Evolutionary conservation across 37 sponge, comb jelly and placozoan species (phyloP).

Genomic region (Sycon ciliatum): DNA sequence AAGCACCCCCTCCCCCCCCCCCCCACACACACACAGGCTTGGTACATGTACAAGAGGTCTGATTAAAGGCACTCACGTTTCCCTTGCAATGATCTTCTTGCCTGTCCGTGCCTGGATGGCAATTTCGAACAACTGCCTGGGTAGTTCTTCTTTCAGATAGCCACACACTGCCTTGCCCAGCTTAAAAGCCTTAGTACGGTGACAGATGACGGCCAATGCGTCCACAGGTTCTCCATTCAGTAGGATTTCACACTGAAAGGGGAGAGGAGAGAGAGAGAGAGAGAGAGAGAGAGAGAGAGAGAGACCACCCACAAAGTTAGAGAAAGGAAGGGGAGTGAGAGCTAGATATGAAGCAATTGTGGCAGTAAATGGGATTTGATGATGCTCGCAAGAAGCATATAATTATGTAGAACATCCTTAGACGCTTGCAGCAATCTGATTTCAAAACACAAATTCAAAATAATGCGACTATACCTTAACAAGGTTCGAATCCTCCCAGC

Average conservation of each 20-base stretch:
- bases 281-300: not conserved
- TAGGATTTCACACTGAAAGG: slow-evolving; percentile 67
- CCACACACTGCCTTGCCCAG: slow-evolving; percentile 52
- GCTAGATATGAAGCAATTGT: too few relatives aligned
- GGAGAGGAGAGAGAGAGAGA: not conserved
- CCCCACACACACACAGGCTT: not conserved
- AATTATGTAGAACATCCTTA: too few relatives aligned
- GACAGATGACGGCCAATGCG: slow-evolving; percentile 70
- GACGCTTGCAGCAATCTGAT: too few relatives aligned
- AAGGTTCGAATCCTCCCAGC: slow-evolving; percentile 53
- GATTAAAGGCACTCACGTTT: slow-evolving; percentile 55
- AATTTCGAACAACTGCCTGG: slow-evolving; percentile 73
- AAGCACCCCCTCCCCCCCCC: not conserved
- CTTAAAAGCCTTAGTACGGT: slow-evolving; percentile 49
- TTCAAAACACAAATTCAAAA: too few relatives aligned
- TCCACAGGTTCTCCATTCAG: slow-evolving; percentile 75
- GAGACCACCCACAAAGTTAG: not conserved
- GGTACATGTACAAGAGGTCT: not conserved
- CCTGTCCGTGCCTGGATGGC: slow-evolving; percentile 80
- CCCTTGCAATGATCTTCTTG: slow-evolving; percentile 70
- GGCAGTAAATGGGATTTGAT: too few relatives aligned
- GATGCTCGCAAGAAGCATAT: too few relatives aligned
- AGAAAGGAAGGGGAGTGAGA: not conserved
- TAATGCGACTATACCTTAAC: slow-evolving; percentile 45
- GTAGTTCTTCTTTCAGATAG: slow-evolving; percentile 51